phyloP scores from a whole-genome alignment of 1,140 invertebrate species.

The Drosophila ercepeae region DNA sequence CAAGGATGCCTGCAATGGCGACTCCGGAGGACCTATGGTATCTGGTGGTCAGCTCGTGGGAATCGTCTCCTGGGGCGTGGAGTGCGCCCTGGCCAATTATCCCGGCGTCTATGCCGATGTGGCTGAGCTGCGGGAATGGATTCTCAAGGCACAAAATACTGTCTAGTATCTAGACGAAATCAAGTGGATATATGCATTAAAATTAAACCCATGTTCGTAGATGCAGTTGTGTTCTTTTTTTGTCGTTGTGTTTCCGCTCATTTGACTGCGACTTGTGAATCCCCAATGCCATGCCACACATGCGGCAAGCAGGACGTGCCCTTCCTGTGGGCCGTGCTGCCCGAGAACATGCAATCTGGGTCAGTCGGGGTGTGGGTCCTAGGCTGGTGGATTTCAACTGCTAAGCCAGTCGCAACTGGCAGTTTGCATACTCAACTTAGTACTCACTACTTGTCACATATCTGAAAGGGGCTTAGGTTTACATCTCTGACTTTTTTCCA shows the following conservation, averaged over 20 bases:
- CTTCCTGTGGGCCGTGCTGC: conserved; percentile 40
- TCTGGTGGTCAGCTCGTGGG: conserved; percentile 60
- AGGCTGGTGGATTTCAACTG: background rate
- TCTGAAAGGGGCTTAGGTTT: conserved; percentile 25
- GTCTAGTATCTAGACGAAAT: conserved; percentile 40
- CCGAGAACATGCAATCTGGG: conserved; percentile 37
- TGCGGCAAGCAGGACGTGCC: conserved; percentile 44
- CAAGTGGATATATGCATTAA: conserved; percentile 21
- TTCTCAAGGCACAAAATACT: conserved; percentile 26
- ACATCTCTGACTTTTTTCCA: conserved; percentile 7
- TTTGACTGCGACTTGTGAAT: conserved; percentile 42
- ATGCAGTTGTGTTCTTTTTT: conserved; percentile 31
- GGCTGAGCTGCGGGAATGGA: conserved; percentile 45
- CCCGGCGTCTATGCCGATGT: conserved; percentile 54
- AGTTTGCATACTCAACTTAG: conserved; percentile 34
- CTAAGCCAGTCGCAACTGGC: conserved; percentile 25
- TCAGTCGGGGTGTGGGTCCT: conserved; percentile 20
- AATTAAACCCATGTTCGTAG: conserved; percentile 10
- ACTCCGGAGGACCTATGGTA: conserved; percentile 74
- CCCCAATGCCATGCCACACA: conserved; percentile 37
- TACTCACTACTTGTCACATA: conserved; percentile 18
- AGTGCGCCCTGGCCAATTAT: conserved; percentile 49
- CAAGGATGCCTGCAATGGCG: conserved; percentile 73
- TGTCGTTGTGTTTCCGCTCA: conserved; percentile 31
- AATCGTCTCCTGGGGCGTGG: conserved; percentile 57